These are phyloP conservation scores for Caranx ignobilis DNA, from an alignment of 2,113 vertebrate genomes.

Conservation along the genomic window DNA sequence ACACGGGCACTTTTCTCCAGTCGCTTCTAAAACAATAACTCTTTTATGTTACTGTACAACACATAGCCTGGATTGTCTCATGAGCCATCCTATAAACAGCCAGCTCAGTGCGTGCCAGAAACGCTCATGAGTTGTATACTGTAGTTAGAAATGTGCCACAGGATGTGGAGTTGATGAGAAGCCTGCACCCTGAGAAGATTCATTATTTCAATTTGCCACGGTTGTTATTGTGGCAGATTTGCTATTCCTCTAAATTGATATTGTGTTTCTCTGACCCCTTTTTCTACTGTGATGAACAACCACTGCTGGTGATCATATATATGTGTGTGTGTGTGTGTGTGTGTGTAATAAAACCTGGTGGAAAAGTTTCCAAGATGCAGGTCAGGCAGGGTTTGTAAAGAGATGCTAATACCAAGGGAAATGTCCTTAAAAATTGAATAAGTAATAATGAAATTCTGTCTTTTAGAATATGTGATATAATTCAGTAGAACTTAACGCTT, in stretches of 20 bases:
- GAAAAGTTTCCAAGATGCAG: not conserved
- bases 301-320: not conserved
- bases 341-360: not conserved
- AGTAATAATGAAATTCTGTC: no score
- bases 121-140: not conserved
- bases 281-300: slow-evolving; percentile 13
- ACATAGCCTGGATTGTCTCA: not conserved
- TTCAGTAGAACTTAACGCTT: no score
- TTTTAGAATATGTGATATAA: no score
- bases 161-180: slow-evolving; percentile 34
- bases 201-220: slow-evolving; percentile 50
- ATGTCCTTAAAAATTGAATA: no score
- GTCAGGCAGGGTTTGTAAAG: no score
- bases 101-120: not conserved
- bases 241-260: slow-evolving; percentile 9
- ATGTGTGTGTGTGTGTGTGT: no score
- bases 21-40: slow-evolving; percentile 4
- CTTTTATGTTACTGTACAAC: slow-evolving; percentile 13
- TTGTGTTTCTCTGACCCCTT: slow-evolving; percentile 12
- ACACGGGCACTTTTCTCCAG: not conserved
- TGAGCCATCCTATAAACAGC: not conserved
- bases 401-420: no score
- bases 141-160: slow-evolving; percentile 24
- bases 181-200: slow-evolving; percentile 4
- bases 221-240: slow-evolving; percentile 41